Evolutionary conservation across 2,888 invertebrate genomes (phyloP).

Genomic region (Diadegma fenestrale): DNA sequence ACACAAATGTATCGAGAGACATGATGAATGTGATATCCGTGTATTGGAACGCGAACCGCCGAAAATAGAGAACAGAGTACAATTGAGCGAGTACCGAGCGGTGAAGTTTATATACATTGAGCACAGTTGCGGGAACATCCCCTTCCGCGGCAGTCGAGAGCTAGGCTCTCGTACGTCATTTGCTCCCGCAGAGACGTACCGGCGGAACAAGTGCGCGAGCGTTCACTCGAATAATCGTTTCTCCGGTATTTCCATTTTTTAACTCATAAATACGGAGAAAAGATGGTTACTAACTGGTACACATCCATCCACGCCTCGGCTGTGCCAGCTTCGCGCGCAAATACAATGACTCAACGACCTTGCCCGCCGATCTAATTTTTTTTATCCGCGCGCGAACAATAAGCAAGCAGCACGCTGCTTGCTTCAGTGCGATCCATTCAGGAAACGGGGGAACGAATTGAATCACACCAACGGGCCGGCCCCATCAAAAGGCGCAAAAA

Average conservation of each 20-base stretch:
- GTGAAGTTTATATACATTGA: neutral
- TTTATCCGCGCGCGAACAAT: neutral
- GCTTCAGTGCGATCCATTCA: neutral
- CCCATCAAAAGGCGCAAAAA: neutral
- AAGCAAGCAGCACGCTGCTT: neutral
- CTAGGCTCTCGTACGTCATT: neutral
- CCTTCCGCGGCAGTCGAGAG: neutral
- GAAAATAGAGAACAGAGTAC: neutral
- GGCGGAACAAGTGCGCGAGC: neutral
- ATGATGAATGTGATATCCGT: conserved; percentile 6
- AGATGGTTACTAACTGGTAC: conserved; percentile 73
- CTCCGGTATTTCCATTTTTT: conserved; percentile 33
- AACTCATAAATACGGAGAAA: conserved; percentile 21
- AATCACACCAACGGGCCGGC: neutral
- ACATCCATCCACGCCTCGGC: conserved; percentile 74
- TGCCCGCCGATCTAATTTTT: conserved; percentile 60
- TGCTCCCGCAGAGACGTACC: neutral
- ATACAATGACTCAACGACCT: conserved; percentile 68
- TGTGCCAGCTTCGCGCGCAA: conserved; percentile 29
- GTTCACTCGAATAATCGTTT: conserved; percentile 21
- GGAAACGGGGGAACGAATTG: neutral
- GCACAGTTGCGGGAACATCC: neutral
- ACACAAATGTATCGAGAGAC: conserved; percentile 3
- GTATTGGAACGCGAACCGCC: neutral
- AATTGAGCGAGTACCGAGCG: neutral